These are phyloP conservation scores for Helicoverpa zea DNA, from an alignment of 1,140 invertebrate genomes.

Conservation along the genomic window DNA sequence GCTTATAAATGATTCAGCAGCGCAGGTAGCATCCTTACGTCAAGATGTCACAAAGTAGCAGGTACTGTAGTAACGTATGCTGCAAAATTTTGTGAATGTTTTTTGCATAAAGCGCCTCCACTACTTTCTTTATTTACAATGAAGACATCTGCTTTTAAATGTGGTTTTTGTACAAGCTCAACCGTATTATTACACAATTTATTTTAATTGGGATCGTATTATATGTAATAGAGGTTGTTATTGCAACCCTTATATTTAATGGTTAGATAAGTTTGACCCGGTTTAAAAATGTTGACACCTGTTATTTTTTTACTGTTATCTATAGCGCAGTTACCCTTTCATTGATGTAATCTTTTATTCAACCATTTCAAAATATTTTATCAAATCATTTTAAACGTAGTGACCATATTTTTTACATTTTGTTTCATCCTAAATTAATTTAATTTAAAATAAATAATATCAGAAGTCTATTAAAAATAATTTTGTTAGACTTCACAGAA, in stretches of 20 bases:
- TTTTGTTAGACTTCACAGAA: no score
- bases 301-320: constrained; percentile 33
- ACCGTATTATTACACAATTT: constrained; percentile 40
- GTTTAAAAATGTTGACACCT: constrained; percentile 26
- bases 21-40: constrained; percentile 71
- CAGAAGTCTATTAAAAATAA: no score
- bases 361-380: no score
- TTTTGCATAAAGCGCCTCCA: constrained; percentile 70
- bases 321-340: constrained; percentile 4
- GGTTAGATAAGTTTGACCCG: constrained; percentile 11
- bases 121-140: constrained; percentile 67
- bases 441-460: no score
- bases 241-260: constrained; percentile 22
- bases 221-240: constrained; percentile 29
- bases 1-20: constrained; percentile 48
- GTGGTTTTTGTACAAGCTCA: constrained; percentile 20
- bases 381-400: no score
- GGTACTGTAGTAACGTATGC: constrained; percentile 75
- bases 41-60: constrained; percentile 84
- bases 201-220: constrained; percentile 40
- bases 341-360: constrained; percentile 1
- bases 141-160: constrained; percentile 67
- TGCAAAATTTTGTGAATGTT: constrained; percentile 78
- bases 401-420: no score
- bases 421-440: no score